phyloP scores from a whole-genome alignment of 2,888 invertebrate species.

The Epinotia nisella region DNA sequence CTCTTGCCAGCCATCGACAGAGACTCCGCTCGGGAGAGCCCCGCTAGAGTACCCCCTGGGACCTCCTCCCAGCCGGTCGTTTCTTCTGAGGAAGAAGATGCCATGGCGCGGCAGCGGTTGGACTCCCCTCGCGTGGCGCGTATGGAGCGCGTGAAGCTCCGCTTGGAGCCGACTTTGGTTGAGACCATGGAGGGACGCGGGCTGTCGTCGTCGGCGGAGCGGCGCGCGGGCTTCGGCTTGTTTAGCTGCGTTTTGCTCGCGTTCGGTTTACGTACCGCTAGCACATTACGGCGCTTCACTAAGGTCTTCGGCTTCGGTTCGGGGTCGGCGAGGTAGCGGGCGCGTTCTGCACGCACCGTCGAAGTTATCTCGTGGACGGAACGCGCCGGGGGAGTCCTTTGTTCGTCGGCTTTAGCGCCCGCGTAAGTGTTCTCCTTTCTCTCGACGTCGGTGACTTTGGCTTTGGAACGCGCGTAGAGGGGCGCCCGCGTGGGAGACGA shows the following conservation, averaged over 20 bases:
- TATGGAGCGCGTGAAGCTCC: constrained; percentile 63
- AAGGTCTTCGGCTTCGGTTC: constrained; percentile 74
- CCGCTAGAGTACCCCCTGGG: constrained; percentile 59
- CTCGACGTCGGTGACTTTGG: constrained; percentile 70
- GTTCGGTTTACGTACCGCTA: constrained; percentile 76
- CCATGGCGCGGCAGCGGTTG: constrained; percentile 60
- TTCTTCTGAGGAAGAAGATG: constrained; percentile 72
- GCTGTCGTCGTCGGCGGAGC: constrained; percentile 70
- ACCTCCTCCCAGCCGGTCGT: constrained; percentile 67
- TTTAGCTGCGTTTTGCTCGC: constrained; percentile 67
- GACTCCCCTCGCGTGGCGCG: constrained; percentile 52
- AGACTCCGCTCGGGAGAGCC: constrained; percentile 44
- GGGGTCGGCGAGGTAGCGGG: constrained; percentile 67
- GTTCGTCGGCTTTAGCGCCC: constrained; percentile 58
- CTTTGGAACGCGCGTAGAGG: constrained; percentile 72
- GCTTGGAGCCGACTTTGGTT: constrained; percentile 56
- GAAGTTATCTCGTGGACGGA: constrained; percentile 57
- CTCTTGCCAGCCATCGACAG: constrained; percentile 58
- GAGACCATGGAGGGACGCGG: constrained; percentile 58
- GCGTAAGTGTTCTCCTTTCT: constrained; percentile 79
- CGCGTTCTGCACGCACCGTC: constrained; percentile 67
- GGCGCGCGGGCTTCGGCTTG: constrained; percentile 65
- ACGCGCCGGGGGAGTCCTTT: neutral
- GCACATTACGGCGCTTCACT: constrained; percentile 71
- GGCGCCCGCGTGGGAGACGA: constrained; percentile 70